A percentile compares a stretch with the other conserved stretches of the same genome.
phyloP scores from a whole-genome alignment of 2,113 vertebrate genomes.

The Chascanopsetta lugubris region DNA sequence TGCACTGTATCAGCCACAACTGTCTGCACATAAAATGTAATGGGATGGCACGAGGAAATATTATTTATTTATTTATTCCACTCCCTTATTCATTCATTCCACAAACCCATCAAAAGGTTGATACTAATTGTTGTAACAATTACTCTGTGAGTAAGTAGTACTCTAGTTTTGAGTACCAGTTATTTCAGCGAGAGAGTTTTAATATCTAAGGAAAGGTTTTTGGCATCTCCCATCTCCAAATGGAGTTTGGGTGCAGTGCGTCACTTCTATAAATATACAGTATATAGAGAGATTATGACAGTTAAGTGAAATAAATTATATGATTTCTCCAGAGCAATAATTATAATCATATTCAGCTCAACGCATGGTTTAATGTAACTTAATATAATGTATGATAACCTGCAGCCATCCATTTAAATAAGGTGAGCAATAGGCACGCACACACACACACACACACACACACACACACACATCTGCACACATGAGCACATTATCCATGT shows the following conservation, averaged over 20 bases:
- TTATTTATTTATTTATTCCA: neutral
- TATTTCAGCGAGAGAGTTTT: constrained; percentile 12
- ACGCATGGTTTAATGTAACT: constrained; percentile 29
- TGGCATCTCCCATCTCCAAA: constrained; percentile 13
- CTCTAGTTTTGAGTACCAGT: neutral
- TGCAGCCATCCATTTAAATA: constrained; percentile 31
- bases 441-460: too few relatives aligned
- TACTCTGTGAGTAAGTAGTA: too few relatives aligned
- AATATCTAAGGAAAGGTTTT: constrained; percentile 3
- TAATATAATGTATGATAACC: constrained; percentile 41
- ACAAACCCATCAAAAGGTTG: neutral
- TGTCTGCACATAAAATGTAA: constrained; percentile 10
- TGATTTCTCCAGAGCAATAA: neutral
- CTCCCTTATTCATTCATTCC: too few relatives aligned
- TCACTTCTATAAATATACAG: too few relatives aligned
- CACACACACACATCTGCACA: constrained; percentile 10
- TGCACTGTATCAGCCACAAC: neutral
- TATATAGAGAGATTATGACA: too few relatives aligned
- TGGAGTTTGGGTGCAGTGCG: too few relatives aligned
- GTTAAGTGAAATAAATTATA: neutral
- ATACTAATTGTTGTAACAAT: too few relatives aligned
- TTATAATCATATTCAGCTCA: constrained; percentile 19
- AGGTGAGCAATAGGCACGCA: constrained; percentile 6
- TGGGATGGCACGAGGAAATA: neutral
- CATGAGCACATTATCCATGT: constrained; percentile 3